A percentile compares a stretch with the other conserved stretches of the same genome.
phyloP scores from a whole-genome alignment of 35 echinoderm and acorn worm species.

The Stichopus chloronotus region DNA sequence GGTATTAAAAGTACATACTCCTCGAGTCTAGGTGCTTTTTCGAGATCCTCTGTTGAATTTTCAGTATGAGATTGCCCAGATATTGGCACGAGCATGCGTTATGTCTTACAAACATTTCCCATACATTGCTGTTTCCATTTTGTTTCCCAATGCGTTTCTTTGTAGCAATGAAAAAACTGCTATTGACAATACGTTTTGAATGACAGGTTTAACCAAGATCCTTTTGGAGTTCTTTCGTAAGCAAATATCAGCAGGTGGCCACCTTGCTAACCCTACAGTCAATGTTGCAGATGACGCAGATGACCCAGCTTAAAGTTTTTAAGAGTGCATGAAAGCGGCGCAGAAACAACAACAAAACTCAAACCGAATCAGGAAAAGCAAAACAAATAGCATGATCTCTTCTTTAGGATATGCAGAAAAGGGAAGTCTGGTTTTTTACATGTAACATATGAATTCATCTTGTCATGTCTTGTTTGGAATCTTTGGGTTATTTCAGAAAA shows the following conservation, averaged over 20 bases:
- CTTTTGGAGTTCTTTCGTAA: slow-evolving; percentile 76
- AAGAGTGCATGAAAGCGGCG: not conserved
- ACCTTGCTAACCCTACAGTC: slow-evolving; percentile 58
- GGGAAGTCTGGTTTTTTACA: not conserved
- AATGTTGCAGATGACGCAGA: not conserved
- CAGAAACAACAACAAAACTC: too few relatives aligned
- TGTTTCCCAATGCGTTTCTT: slow-evolving; percentile 64
- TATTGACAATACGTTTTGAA: slow-evolving; percentile 58
- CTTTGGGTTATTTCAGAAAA: not conserved
- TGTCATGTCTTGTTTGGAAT: not conserved
- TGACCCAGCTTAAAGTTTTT: not conserved
- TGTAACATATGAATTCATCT: not conserved
- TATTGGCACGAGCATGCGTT: not conserved
- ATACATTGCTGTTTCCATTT: slow-evolving; percentile 27
- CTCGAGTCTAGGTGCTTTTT: not conserved
- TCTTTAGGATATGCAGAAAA: slow-evolving; percentile 2
- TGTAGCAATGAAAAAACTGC: slow-evolving; percentile 33
- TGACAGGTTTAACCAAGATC: slow-evolving; percentile 77
- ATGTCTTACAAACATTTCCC: slow-evolving; percentile 15
- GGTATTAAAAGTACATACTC: too few relatives aligned
- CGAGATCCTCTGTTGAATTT: not conserved
- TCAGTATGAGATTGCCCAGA: slow-evolving; percentile 11
- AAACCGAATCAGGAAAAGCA: not conserved
- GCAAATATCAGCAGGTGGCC: slow-evolving; percentile 49
- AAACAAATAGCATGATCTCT: not conserved